Evolutionary conservation across 2,888 invertebrate genomes (phyloP).

Genomic region (Dynastes tityus): DNA sequence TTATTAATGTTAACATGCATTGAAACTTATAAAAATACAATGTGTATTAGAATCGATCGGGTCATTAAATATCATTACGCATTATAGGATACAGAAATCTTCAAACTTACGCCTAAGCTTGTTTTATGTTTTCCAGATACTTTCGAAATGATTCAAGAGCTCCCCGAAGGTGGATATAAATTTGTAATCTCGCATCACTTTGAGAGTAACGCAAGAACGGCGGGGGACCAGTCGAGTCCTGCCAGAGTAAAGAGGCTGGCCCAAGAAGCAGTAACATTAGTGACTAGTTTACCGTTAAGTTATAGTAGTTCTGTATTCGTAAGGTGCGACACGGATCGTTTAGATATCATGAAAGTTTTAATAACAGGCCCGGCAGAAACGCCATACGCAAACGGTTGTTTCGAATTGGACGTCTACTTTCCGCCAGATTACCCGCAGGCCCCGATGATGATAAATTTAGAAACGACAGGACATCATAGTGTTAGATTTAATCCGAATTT

Average conservation of each 20-base stretch:
- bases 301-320: slow-evolving; percentile 96
- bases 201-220: slow-evolving; percentile 88
- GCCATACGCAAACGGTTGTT: slow-evolving; percentile 93
- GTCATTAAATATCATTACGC: too few relatives aligned
- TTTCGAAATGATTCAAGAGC: slow-evolving; percentile 92
- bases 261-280: slow-evolving; percentile 95
- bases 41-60: too few relatives aligned
- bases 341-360: slow-evolving; percentile 96
- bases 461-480: slow-evolving; percentile 90
- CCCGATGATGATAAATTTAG: slow-evolving; percentile 92
- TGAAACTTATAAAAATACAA: too few relatives aligned
- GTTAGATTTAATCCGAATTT: slow-evolving; percentile 95
- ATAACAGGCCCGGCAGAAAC: slow-evolving; percentile 95
- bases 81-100: too few relatives aligned
- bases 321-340: slow-evolving; percentile 92
- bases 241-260: slow-evolving; percentile 92
- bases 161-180: slow-evolving; percentile 80
- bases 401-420: slow-evolving; percentile 93
- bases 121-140: slow-evolving; percentile 77
- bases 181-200: slow-evolving; percentile 93
- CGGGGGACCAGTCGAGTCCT: slow-evolving; percentile 90
- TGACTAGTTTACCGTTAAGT: slow-evolving; percentile 92
- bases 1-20: too few relatives aligned
- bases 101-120: neutral
- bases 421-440: slow-evolving; percentile 80